phyloP scores from a whole-genome alignment of 2,888 invertebrate genomes.

The Fragum fragum region DNA sequence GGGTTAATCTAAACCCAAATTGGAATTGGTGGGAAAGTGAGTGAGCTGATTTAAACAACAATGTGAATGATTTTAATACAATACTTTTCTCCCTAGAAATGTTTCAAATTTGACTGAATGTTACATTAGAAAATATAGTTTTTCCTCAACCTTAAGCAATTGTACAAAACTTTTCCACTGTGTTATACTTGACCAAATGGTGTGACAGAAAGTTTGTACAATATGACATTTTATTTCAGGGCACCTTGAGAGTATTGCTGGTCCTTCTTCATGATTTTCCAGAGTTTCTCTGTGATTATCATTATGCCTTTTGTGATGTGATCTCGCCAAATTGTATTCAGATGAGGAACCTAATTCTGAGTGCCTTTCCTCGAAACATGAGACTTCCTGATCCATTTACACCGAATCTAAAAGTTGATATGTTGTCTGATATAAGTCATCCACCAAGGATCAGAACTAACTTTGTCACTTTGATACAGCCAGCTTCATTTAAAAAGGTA shows the following conservation, averaged over 20 bases:
- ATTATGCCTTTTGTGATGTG: constrained; percentile 99
- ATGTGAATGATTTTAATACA: too few relatives aligned
- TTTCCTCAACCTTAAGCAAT: too few relatives aligned
- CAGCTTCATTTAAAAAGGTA: constrained; percentile 94
- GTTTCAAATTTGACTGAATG: too few relatives aligned
- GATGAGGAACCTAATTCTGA: constrained; percentile 98
- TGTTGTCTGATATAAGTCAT: constrained; percentile 79
- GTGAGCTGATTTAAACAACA: too few relatives aligned
- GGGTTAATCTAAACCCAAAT: too few relatives aligned
- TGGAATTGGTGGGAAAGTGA: too few relatives aligned
- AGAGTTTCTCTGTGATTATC: constrained; percentile 99
- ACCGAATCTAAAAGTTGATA: constrained; percentile 93
- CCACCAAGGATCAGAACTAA: constrained; percentile 95
- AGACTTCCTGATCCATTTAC: constrained; percentile 99
- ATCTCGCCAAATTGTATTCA: constrained; percentile 99
- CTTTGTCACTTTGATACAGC: constrained; percentile 95
- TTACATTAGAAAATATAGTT: too few relatives aligned
- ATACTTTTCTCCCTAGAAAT: too few relatives aligned
- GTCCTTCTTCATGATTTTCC: constrained; percentile 99
- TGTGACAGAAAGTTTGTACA: too few relatives aligned
- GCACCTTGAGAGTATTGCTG: constrained; percentile 95
- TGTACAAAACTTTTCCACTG: too few relatives aligned
- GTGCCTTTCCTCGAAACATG: constrained; percentile 99
- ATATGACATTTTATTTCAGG: constrained; percentile 81
- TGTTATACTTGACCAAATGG: too few relatives aligned